Conservation (phyloP, 2,888 invertebrate genomes). For the Phymatocera aterrima region DNA sequence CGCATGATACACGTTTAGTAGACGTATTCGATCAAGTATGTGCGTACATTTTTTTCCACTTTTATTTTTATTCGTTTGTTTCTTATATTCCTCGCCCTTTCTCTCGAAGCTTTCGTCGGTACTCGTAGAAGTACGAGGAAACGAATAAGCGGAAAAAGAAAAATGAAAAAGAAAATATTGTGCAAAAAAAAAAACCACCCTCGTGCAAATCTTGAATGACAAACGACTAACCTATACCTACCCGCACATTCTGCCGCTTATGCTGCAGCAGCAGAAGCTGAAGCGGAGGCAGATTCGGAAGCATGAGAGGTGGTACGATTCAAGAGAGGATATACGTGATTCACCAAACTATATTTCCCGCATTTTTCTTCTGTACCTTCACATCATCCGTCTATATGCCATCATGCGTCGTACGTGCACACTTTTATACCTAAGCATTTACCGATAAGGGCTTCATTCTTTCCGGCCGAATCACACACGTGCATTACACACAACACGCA, state of each 20-base stretch:
- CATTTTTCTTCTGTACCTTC: background rate
- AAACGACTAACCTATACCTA: too few species aligned
- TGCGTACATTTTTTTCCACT: background rate
- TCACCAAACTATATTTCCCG: background rate
- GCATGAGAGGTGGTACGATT: conserved; percentile 9
- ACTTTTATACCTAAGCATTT: conserved; percentile 22
- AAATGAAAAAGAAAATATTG: background rate
- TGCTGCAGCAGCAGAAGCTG: too few species aligned
- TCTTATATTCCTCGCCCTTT: background rate
- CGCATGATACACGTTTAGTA: too few species aligned
- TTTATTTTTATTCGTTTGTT: background rate
- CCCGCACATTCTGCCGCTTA: too few species aligned
- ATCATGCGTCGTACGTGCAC: background rate
- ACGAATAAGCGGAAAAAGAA: too few species aligned
- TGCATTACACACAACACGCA: too few species aligned
- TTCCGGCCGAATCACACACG: conserved; percentile 22
- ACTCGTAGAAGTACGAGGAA: background rate
- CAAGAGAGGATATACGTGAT: background rate
- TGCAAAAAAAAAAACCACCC: background rate
- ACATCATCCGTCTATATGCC: background rate
- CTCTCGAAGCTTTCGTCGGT: background rate
- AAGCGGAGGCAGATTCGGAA: background rate
- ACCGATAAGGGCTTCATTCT: conserved; percentile 34
- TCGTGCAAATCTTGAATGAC: background rate
- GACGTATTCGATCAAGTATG: too few species aligned